These are phyloP conservation scores for Dicerorhinus sumatrensis DNA, from an alignment of 2,113 vertebrate genomes.

Conservation along the genomic window DNA sequence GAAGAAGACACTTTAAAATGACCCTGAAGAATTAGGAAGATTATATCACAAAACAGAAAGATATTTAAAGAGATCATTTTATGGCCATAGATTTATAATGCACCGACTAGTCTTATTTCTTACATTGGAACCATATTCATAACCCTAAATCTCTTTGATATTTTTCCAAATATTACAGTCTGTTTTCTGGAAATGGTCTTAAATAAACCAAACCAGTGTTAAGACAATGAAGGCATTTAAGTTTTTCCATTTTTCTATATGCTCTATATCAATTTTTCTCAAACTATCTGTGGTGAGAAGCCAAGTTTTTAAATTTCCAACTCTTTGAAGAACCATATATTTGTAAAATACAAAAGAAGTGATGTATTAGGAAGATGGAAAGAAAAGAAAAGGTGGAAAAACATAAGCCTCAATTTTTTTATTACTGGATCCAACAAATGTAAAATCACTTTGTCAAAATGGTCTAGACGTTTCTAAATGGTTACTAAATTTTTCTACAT, in stretches of 20 bases:
- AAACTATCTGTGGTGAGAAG: background rate
- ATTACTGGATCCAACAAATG: background rate
- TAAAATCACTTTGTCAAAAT: background rate
- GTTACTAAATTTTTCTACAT: background rate
- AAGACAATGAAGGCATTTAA: background rate
- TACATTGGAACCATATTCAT: background rate
- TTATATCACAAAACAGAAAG: background rate
- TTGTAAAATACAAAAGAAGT: background rate
- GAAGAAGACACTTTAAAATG: background rate
- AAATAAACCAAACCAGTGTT: background rate
- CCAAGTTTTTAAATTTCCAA: background rate
- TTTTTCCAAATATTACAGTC: background rate
- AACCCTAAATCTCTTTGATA: slow-evolving; percentile 14
- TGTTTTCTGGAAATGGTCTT: slow-evolving; percentile 49
- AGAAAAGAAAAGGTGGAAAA: background rate
- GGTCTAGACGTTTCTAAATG: background rate
- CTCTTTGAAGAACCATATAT: background rate
- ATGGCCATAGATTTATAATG: background rate
- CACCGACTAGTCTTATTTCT: background rate
- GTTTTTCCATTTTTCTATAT: background rate
- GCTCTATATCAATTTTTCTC: background rate
- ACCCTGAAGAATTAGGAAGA: background rate
- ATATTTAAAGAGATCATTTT: background rate
- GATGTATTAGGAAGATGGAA: background rate
- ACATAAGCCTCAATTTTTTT: background rate